Evolutionary conservation across 2,113 vertebrate species (phyloP), one percentile per base, ranked within the genome.

Genomic region (Sceloporus tristichus): DNA sequence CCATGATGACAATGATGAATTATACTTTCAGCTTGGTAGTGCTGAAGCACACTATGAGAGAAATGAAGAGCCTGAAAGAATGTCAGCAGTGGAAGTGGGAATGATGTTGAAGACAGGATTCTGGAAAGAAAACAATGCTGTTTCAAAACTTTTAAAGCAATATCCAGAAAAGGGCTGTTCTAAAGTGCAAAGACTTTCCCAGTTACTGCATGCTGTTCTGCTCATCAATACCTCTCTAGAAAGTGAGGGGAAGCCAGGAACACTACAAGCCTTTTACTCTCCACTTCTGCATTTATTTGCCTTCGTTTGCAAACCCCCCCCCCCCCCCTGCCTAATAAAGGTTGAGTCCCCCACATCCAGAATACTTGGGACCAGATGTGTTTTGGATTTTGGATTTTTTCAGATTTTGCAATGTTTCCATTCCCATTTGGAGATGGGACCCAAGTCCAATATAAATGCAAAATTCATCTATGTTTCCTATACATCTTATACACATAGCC

Each of bases 1-100:
- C 79, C 56, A 82, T 81, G 23, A 74, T 75, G 27, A 29, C 56
- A 88, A 19, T 77, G 80, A 77, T 66, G 40, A 56, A 71, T 81
- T 80, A 87, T 54, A n/a, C 66, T 80, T 88, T 82, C 79, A 82
- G 53, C 42, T 8, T 66, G 29, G 62, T 59, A 79, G 40, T 23
- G 29, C 56, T 68, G 73, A 77, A 68, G 34, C 14, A 40, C 6
- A 18, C 48, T 80, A 27, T 85, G 59, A 34, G 38, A 77, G 82
- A 83, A 73, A 54, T n/a, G 68, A 62, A 73, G 40, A 56, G 66
- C 73, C 73, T 76, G 40, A 83, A 83, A 78, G 3, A 18, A 77
- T 83, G 38, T 14, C 11, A 76, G 38, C 10, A 9, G 25, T 56
- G 34, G 18, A 81, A 40, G 5, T 40, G 27, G 62, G 21, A 34